Percentiles rank a stretch among this genome's conserved stretches.
These are phyloP conservation scores for Stomatorhinus ivindoensis DNA, from an alignment of 2,113 vertebrate genomes.

Conservation along the genomic window DNA sequence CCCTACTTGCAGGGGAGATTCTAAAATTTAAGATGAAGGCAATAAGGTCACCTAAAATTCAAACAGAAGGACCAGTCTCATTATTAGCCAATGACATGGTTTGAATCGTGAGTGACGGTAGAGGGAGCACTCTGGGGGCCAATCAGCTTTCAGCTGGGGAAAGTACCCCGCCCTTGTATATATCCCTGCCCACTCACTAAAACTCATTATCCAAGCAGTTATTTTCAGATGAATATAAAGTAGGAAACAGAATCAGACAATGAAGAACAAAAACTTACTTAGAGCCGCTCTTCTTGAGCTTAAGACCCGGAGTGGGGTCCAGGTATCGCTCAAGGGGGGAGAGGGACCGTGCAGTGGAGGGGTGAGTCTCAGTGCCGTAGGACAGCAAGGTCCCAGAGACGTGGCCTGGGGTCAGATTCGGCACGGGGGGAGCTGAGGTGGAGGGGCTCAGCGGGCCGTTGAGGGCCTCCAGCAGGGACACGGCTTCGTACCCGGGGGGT, in stretches of 20 bases:
- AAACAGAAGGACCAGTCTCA: background rate
- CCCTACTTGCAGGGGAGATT: background rate
- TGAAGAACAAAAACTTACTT: slow-evolving; percentile 64
- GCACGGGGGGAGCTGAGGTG: slow-evolving; percentile 62
- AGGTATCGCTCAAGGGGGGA: slow-evolving; percentile 73
- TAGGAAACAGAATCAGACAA: background rate
- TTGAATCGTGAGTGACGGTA: background rate
- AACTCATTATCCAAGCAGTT: background rate
- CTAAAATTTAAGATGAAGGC: background rate
- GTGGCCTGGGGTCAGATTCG: slow-evolving; percentile 61
- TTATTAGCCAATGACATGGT: background rate
- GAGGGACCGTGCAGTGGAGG: slow-evolving; percentile 61
- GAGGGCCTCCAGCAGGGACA: slow-evolving; percentile 90
- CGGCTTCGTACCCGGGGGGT: slow-evolving; percentile 85
- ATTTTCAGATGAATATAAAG: background rate
- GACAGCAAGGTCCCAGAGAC: slow-evolving; percentile 67
- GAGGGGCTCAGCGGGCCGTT: slow-evolving; percentile 84
- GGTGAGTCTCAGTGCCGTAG: slow-evolving; percentile 69
- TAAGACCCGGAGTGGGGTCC: slow-evolving; percentile 69
- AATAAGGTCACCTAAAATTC: background rate
- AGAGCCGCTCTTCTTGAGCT: slow-evolving; percentile 79
- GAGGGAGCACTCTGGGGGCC: background rate
- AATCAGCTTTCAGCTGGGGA: background rate
- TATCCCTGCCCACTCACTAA: background rate
- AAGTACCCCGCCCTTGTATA: background rate